phyloP scores from a whole-genome alignment of 2,797 vertebrate species.

The Miichthys miiuy region DNA sequence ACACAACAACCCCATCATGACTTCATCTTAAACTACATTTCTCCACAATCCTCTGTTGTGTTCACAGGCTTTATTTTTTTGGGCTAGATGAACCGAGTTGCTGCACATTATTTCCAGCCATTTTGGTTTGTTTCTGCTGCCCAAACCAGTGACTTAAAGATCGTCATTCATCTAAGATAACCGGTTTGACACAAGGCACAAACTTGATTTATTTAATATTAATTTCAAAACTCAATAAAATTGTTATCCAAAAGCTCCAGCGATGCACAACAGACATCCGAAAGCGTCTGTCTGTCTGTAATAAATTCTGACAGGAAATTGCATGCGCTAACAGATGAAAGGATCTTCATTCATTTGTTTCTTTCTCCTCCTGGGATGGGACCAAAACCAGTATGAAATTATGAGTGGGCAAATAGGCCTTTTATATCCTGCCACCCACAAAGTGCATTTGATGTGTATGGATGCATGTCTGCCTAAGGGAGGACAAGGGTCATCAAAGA shows the following conservation, averaged over 20 bases:
- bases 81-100: background rate
- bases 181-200: background rate
- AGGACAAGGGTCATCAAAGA: conserved; percentile 62
- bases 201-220: conserved; percentile 29
- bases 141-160: background rate
- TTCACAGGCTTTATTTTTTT: conserved; percentile 1
- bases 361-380: conserved; percentile 13
- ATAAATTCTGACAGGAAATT: conserved; percentile 70
- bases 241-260: conserved; percentile 16
- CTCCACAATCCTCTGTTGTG: background rate
- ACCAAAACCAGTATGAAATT: conserved; percentile 42
- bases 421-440: conserved; percentile 36
- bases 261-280: conserved; percentile 31
- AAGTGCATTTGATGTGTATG: conserved; percentile 54
- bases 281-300: conserved; percentile 44
- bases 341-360: conserved; percentile 43
- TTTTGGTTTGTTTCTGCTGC: background rate
- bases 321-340: conserved; percentile 54
- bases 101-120: background rate
- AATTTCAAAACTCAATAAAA: conserved; percentile 23
- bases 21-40: background rate
- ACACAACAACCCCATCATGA: background rate
- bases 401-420: conserved; percentile 4
- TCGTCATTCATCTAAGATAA: background rate
- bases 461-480: conserved; percentile 37